Percentiles rank a stretch among this genome's conserved stretches.
phyloP scores from a whole-genome alignment of 2,888 invertebrate genomes.

The Linnaemya vulpina region DNA sequence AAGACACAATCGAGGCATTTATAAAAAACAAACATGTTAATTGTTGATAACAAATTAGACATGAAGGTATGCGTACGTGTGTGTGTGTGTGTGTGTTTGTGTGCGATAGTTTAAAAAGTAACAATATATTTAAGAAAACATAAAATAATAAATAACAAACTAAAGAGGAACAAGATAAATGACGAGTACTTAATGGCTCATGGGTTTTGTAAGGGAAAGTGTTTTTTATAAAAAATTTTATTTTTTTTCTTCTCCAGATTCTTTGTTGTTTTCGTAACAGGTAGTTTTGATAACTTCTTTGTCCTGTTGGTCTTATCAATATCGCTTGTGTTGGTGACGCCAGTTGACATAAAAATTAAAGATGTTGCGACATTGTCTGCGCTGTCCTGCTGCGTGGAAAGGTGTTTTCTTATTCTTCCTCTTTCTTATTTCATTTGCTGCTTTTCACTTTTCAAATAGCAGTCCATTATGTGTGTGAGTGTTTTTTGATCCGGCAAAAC shows the following conservation, averaged over 20 bases:
- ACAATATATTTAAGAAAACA: not conserved
- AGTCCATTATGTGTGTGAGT: constrained; percentile 14
- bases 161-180: constrained; percentile 18
- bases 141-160: not conserved
- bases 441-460: not conserved
- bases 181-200: not conserved
- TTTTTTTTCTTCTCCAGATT: not conserved
- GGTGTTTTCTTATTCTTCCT: constrained; percentile 58
- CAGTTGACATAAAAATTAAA: constrained; percentile 29
- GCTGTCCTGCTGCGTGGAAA: constrained; percentile 57
- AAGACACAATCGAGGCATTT: constrained; percentile 49
- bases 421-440: not conserved
- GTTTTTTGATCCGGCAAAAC: constrained; percentile 23
- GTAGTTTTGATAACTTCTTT: constrained; percentile 41
- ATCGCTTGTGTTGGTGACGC: constrained; percentile 49
- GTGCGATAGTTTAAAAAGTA: too few species aligned
- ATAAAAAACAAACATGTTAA: constrained; percentile 69
- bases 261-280: constrained; percentile 21
- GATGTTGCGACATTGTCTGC: constrained; percentile 36
- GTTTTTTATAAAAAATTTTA: not conserved
- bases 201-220: constrained; percentile 15
- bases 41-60: constrained; percentile 71
- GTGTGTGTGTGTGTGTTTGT: too few species aligned
- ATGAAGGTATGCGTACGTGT: constrained; percentile 35
- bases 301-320: constrained; percentile 41